These are phyloP conservation scores for Ctenopoma multispine DNA, from an alignment of 2,797 vertebrate genomes.

Conservation along the genomic window DNA sequence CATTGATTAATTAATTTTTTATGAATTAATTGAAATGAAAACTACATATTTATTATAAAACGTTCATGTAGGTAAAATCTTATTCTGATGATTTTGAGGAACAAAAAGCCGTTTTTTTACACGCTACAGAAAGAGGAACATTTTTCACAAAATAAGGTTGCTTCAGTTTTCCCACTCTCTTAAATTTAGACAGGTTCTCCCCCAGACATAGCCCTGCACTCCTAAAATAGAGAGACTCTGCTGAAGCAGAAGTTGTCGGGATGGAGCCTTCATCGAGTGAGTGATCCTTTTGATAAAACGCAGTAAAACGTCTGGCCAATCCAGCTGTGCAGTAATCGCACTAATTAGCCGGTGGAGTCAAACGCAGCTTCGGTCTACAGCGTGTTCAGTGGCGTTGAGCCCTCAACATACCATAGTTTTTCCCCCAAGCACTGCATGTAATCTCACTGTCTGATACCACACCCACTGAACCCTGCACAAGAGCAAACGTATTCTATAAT, in stretches of 20 bases:
- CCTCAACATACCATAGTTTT: slow-evolving; percentile 72
- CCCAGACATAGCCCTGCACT: slow-evolving; percentile 67
- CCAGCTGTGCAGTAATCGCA: slow-evolving; percentile 96
- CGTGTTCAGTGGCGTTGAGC: slow-evolving; percentile 66
- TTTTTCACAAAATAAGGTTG: slow-evolving; percentile 44
- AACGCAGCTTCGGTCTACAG: slow-evolving; percentile 76
- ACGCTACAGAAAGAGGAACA: slow-evolving; percentile 70
- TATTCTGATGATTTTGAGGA: neutral
- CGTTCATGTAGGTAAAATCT: neutral
- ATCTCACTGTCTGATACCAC: slow-evolving; percentile 75
- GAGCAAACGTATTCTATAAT: slow-evolving; percentile 7
- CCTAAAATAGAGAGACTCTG: slow-evolving; percentile 80
- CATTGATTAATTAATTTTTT: no score
- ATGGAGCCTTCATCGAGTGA: slow-evolving; percentile 87
- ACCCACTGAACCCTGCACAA: slow-evolving; percentile 52
- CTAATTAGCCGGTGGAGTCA: slow-evolving; percentile 94
- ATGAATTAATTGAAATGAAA: no score
- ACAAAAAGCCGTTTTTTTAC: slow-evolving; percentile 4
- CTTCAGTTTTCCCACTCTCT: slow-evolving; percentile 78
- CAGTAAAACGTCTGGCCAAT: slow-evolving; percentile 90
- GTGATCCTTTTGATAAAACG: slow-evolving; percentile 95
- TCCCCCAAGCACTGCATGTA: slow-evolving; percentile 55
- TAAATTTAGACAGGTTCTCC: slow-evolving; percentile 74
- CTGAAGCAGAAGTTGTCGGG: slow-evolving; percentile 88
- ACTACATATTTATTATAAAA: neutral